Evolutionary conservation across 2,888 invertebrate species (phyloP).

Genomic region (Sinhomidia bicolor): DNA sequence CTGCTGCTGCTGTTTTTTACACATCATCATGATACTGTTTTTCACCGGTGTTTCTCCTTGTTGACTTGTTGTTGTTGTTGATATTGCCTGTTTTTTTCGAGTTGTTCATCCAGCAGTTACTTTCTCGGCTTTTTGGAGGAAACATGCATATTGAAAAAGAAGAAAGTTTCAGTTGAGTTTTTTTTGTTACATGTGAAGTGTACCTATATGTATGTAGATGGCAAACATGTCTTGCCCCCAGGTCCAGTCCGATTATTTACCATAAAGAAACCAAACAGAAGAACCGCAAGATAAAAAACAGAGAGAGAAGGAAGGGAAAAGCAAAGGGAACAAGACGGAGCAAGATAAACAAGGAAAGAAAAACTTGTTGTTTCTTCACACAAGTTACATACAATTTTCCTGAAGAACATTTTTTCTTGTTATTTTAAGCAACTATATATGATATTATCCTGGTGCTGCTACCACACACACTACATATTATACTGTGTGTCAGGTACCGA

Average conservation of each 20-base stretch:
- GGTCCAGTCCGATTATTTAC: constrained; percentile 55
- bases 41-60: constrained; percentile 31
- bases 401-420: constrained; percentile 20
- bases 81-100: background rate
- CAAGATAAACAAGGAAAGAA: constrained; percentile 60
- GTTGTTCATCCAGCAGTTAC: constrained; percentile 14
- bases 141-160: constrained; percentile 23
- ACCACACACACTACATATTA: background rate
- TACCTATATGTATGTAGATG: background rate
- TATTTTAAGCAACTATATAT: background rate
- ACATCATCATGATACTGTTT: constrained; percentile 17
- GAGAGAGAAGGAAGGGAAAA: constrained; percentile 32
- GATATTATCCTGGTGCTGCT: background rate
- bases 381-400: constrained; percentile 50
- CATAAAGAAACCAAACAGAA: constrained; percentile 40
- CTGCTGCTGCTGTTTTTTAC: constrained; percentile 13
- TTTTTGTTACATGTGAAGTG: background rate
- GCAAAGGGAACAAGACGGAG: background rate
- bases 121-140: background rate
- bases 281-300: constrained; percentile 45
- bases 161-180: background rate
- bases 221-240: constrained; percentile 20
- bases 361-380: constrained; percentile 68
- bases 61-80: constrained; percentile 23
- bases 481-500: background rate